Conservation (phyloP, 2,797 vertebrate genomes). For the Smutsia temminckii region DNA sequence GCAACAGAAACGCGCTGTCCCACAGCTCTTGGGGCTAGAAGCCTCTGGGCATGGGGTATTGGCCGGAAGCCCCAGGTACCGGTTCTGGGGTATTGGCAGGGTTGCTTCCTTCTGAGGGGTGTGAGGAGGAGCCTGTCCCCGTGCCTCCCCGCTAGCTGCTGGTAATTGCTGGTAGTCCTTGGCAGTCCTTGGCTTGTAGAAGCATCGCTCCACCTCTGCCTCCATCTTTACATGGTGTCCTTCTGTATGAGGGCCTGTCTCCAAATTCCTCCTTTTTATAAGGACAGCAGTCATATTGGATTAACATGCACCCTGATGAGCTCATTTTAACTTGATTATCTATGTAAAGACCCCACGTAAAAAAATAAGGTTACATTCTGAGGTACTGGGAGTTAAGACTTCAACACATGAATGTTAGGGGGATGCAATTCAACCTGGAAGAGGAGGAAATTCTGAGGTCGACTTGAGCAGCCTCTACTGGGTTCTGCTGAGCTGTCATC, state of each 20-base stretch:
- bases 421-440: background rate
- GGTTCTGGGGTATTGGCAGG: background rate
- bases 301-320: background rate
- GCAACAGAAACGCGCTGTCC: background rate
- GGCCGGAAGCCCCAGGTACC: no score
- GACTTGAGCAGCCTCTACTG: background rate
- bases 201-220: background rate
- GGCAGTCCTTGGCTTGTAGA: background rate
- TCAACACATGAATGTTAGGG: background rate
- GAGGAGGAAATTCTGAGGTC: background rate
- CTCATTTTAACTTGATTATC: background rate
- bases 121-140: background rate
- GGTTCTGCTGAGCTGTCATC: background rate
- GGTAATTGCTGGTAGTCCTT: background rate
- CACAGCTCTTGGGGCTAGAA: background rate
- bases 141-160: background rate
- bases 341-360: background rate
- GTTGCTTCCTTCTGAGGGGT: background rate
- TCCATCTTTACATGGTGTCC: background rate
- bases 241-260: background rate
- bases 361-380: background rate
- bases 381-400: background rate
- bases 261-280: background rate
- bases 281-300: background rate
- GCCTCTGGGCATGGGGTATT: no score